phyloP scores from a whole-genome alignment of 2,888 invertebrate genomes.

The Halictus quadricinctus region DNA sequence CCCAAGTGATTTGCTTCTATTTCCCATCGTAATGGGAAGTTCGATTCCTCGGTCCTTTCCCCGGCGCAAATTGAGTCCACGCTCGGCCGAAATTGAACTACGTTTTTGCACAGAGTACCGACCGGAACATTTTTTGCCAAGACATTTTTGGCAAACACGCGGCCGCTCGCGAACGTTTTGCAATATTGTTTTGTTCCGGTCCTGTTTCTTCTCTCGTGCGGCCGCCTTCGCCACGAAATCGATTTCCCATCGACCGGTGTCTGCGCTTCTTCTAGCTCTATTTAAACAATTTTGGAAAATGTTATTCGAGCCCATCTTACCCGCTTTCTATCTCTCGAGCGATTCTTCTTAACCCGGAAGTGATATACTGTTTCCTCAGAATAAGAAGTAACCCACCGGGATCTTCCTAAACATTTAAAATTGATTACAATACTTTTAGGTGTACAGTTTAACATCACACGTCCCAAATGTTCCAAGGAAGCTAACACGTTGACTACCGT shows the following conservation, averaged over 20 bases:
- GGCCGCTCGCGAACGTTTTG: background rate
- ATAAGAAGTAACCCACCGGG: too few species aligned
- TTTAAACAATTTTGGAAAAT: background rate
- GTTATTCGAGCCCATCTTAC: background rate
- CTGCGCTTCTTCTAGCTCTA: background rate
- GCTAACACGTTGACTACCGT: too few species aligned
- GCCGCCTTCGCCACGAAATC: too few species aligned
- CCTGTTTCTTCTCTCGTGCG: background rate
- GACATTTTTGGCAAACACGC: slow-evolving; percentile 21
- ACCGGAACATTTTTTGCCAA: background rate
- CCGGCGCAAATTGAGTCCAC: slow-evolving; percentile 36
- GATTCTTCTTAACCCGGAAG: background rate
- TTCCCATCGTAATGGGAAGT: slow-evolving; percentile 46
- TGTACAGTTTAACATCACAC: too few species aligned
- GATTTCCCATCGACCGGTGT: background rate
- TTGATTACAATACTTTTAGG: too few species aligned
- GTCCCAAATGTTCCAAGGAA: too few species aligned
- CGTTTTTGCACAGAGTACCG: slow-evolving; percentile 17
- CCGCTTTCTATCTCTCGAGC: background rate
- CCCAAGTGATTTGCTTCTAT: slow-evolving; percentile 53
- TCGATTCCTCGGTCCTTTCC: slow-evolving; percentile 31
- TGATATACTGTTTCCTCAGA: background rate
- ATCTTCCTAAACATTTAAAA: too few species aligned
- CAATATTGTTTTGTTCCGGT: background rate
- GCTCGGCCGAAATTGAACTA: slow-evolving; percentile 5